Evolutionary conservation across 2,797 vertebrate genomes (phyloP).

Genomic region (Phrynocephalus vlangalii): DNA sequence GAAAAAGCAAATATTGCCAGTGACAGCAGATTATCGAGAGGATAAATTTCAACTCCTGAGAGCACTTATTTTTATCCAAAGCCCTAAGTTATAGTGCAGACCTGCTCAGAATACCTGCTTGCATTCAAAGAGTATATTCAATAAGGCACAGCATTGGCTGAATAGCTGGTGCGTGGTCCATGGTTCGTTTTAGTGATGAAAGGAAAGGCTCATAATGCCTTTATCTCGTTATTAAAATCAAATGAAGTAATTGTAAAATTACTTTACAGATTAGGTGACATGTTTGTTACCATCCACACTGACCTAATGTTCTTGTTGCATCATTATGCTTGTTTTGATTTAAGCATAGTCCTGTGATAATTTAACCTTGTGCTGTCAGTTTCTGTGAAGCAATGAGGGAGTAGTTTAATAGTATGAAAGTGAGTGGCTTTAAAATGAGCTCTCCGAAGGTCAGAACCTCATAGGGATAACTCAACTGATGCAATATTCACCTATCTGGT

Average conservation of each 20-base stretch:
- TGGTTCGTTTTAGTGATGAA: neutral
- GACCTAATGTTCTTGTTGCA: slow-evolving; percentile 35
- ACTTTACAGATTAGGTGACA: neutral
- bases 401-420: slow-evolving; percentile 74
- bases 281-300: neutral
- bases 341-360: slow-evolving; percentile 68
- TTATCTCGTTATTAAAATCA: neutral
- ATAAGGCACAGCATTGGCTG: neutral
- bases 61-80: neutral
- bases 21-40: neutral
- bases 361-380: slow-evolving; percentile 61
- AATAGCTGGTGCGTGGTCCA: neutral
- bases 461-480: slow-evolving; percentile 79
- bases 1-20: neutral
- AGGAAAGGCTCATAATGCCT: neutral
- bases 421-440: slow-evolving; percentile 74
- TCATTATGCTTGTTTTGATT: slow-evolving; percentile 70
- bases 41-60: neutral
- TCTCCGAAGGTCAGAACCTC: slow-evolving; percentile 77
- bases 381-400: slow-evolving; percentile 67
- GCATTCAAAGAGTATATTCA: neutral
- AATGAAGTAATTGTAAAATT: neutral
- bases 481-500: slow-evolving; percentile 79
- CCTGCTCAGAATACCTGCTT: neutral
- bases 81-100: neutral